Percentiles rank a stretch among this genome's conserved stretches.
Evolutionary conservation across 2,113 vertebrate species (phyloP).

Genomic region (Ailurus styani): DNA sequence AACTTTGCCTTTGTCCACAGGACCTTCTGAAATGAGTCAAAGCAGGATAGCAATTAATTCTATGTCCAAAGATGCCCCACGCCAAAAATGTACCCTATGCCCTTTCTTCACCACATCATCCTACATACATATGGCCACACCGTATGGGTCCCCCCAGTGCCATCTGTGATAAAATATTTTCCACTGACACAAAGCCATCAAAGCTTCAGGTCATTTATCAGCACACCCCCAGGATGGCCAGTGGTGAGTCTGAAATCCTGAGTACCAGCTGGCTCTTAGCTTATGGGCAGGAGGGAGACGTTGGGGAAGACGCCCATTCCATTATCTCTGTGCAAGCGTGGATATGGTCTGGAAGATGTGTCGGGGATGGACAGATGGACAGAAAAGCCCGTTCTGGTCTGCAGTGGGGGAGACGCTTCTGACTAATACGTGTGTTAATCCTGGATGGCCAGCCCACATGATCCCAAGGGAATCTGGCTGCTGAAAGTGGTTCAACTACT

Average conservation of each 20-base stretch:
- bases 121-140: fast-evolving
- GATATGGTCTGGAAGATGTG: background rate
- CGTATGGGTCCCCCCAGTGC: background rate
- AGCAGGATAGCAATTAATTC: background rate
- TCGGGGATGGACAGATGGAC: background rate
- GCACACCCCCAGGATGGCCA: background rate
- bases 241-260: fast-evolving
- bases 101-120: background rate
- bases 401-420: fast-evolving
- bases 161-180: background rate
- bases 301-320: background rate
- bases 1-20: background rate
- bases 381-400: too few species aligned
- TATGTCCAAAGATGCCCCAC: too few species aligned
- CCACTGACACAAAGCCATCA: background rate
- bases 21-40: background rate
- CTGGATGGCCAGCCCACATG: background rate
- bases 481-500: background rate
- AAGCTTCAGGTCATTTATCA: background rate
- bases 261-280: background rate
- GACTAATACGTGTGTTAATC: background rate
- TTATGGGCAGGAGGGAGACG: background rate
- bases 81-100: background rate
- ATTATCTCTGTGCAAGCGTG: background rate
- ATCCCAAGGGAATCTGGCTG: background rate